Base-by-base conservation (phyloP, 1,140 invertebrate species). In the Sycobia sp. region DNA sequence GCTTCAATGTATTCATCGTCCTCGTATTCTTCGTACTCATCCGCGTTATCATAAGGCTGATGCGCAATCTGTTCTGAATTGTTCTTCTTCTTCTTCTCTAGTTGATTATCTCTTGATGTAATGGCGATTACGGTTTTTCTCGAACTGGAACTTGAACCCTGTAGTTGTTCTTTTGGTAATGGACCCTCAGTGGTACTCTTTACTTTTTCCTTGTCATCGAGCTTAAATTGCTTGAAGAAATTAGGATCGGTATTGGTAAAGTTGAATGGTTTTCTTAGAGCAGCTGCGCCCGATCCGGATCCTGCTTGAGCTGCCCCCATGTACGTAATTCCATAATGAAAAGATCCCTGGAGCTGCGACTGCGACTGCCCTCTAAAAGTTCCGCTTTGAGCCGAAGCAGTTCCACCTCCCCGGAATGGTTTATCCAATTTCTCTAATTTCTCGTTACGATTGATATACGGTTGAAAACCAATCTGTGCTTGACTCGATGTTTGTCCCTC, bases 391-490 rank as follows among this genome's bases (percentile, higher is more conserved):
- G 91, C 88, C 10, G 88, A 89, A 0, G 91, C 88, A 56, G 86
- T 86, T 9, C 91, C 91, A 13, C 90, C 90, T 3, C 91, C 91
- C 65, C 82, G 83, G 67, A 90, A 90, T 34, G 88, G 86, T 27
- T 77, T 78, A 8, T 75, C 16, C 70, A 74, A 67, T 56, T 74
- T 64, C 50, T 83, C 83, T 43, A 80, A 72, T 13, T 83, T 80
- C 71, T 70, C 86, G 78, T 57, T 77, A 69, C 75, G 88, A 79
- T 56, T 77, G 71, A 74, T 86, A 84, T 89, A 88, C 0, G 91
- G 91, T 49, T 88, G 87, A 71, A 93, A 93, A 4, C 91, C 91
- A 41, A 93, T 92, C 81, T 93, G 91, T 14, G 91, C 91, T 80
- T 93, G 91, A 32, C 90, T 92, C 2, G 90, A 92, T 0, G 91